Conservation (phyloP, 1,140 invertebrate species). For the Drosophila nigrodunni region DNA sequence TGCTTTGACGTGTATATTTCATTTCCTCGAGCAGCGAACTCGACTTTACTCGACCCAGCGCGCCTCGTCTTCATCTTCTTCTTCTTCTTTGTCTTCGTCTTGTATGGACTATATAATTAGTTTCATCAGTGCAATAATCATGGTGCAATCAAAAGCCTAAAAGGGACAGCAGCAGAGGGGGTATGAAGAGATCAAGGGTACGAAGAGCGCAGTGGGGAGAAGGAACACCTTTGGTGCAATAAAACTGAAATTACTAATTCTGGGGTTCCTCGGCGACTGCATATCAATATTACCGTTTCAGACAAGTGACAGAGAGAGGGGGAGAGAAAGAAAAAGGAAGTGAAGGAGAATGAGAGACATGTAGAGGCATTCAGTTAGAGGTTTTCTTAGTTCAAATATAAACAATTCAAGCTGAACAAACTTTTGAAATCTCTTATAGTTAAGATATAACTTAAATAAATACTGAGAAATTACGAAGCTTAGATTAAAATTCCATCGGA, state of each 20-base stretch:
- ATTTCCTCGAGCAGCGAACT: conserved; percentile 18
- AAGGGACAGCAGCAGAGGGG: not conserved
- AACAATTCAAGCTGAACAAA: too few species aligned
- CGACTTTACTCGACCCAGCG: not conserved
- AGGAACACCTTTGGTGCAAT: conserved; percentile 46
- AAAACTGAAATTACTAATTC: conserved; percentile 70
- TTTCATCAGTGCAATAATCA: conserved; percentile 82
- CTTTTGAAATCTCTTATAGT: too few species aligned
- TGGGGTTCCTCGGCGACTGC: conserved; percentile 7
- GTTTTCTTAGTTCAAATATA: too few species aligned
- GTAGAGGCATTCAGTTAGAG: too few species aligned
- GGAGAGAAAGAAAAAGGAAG: not conserved
- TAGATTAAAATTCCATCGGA: too few species aligned
- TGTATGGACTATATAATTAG: conserved; percentile 77
- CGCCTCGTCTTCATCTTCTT: too few species aligned
- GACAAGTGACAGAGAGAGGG: not conserved
- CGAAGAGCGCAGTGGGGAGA: not conserved
- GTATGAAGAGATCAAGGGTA: conserved; percentile 6
- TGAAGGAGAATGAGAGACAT: not conserved
- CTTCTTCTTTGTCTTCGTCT: conserved; percentile 8
- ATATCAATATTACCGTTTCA: not conserved
- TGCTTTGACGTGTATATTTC: conserved; percentile 64
- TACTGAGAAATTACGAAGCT: too few species aligned
- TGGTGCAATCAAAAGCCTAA: conserved; percentile 65
- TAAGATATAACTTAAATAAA: too few species aligned